Evolutionary conservation across 2,113 vertebrate species (phyloP), one percentile per base, ranked within the genome.

Genomic region (Oenanthe melanoleuca): DNA sequence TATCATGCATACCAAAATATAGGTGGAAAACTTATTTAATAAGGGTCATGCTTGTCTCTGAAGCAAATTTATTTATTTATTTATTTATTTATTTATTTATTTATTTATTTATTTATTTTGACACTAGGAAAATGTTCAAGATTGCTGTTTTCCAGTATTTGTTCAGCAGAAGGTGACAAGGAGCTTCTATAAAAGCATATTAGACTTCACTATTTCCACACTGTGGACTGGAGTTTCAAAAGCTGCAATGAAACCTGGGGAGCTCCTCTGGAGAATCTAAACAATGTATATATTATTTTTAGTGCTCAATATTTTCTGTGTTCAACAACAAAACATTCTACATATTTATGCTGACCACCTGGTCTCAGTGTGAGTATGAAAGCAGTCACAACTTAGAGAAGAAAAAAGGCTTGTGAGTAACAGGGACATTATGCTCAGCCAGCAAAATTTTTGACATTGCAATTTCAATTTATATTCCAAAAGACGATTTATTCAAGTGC

Each of bases 11-110:
- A 57, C 17, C 20, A 79, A 67, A 91, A 75, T 79, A 70, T 67
- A 49, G 16, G 13, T 69, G 57, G n/a, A 82, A 95, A 94, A 52
- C 21, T 66, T 67, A 85, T 50, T 79, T 80, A 79, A 37, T 37
- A 91, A 87, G 13, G 8, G 10, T 63, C 1, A 0, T 60, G 22
- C 20, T 77, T 80, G 28, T n/a, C 20, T 86, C 63, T 80, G 55
- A 86, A 82, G 38, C 22, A 66, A 72, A 92, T 82, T 75, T 85
- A 31, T 37, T 37, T 44, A 1, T 61, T 40, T 55, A n/a, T 38
- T 85, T 49, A 45, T 74, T 80, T 44, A 18, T 90, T 88, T 87
- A 60, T 89, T 91, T 93, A n/a, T n/a, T n/a, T n/a, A n/a, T n/a
- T n/a, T n/a, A n/a, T 38, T 85, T 49, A 45, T 74, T 80, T 44